Percentiles rank a stretch among this genome's conserved stretches.
phyloP scores from a whole-genome alignment of 2,113 vertebrate genomes.

The Poeciliopsis retropinna region DNA sequence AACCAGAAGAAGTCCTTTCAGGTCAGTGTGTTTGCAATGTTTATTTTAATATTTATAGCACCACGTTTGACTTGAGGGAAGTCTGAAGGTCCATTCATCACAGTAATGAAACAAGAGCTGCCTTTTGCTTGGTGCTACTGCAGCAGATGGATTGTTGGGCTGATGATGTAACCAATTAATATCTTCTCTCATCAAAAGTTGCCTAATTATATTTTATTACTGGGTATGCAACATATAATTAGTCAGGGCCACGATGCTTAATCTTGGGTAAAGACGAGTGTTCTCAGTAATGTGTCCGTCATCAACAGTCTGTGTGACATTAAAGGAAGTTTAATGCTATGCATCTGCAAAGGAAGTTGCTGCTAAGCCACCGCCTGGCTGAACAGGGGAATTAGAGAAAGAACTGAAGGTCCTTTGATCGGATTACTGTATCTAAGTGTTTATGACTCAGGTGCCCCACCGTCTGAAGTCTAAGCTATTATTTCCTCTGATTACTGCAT shows the following conservation, averaged over 20 bases:
- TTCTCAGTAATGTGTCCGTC: slow-evolving; percentile 38
- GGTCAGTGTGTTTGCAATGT: not conserved
- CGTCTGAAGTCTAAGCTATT: slow-evolving; percentile 46
- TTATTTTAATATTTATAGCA: not conserved
- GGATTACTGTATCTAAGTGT: slow-evolving; percentile 70
- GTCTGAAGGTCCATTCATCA: not conserved
- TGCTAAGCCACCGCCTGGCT: slow-evolving; percentile 57
- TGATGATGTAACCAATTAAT: slow-evolving; percentile 60
- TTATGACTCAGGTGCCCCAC: slow-evolving; percentile 64
- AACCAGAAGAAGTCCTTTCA: slow-evolving; percentile 2
- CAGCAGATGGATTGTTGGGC: slow-evolving; percentile 41
- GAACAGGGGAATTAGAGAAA: slow-evolving; percentile 67
- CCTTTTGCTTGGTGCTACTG: slow-evolving; percentile 27
- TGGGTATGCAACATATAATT: slow-evolving; percentile 56
- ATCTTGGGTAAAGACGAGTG: slow-evolving; percentile 51
- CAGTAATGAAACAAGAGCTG: slow-evolving; percentile 16
- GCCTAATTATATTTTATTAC: slow-evolving; percentile 59
- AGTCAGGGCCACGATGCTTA: slow-evolving; percentile 47
- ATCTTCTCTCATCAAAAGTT: slow-evolving; percentile 57
- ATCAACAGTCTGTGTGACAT: slow-evolving; percentile 52
- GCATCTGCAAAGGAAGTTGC: slow-evolving; percentile 61
- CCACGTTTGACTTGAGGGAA: slow-evolving; percentile 17
- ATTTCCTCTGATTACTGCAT: slow-evolving; percentile 64
- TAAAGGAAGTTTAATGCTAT: slow-evolving; percentile 66
- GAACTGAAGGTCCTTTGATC: slow-evolving; percentile 63